Evolutionary conservation across 2,797 vertebrate species (phyloP), one percentile per base, ranked within the genome.

Genomic region (Heteromormyrus szaboi): DNA sequence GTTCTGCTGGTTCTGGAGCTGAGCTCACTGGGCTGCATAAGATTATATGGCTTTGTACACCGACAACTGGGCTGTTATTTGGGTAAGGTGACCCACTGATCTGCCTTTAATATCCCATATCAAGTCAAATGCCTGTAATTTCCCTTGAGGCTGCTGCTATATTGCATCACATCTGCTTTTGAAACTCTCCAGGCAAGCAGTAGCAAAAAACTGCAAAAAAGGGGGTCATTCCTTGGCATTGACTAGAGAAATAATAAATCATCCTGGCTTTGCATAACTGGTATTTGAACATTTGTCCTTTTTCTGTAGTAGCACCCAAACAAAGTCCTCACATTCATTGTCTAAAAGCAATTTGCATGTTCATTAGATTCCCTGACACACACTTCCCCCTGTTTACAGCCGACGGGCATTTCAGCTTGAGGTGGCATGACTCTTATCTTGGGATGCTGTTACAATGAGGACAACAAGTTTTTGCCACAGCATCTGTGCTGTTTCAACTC

Each of bases 261-360:
- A 17, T 44, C 41, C 7, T 44, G 37, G 72, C 33, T 44, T 44
- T 79, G 41, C 37, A 41, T 44, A 79, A 41, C 72, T 79, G 14
- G 41, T 44, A 79, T 79, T 41, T 17, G 22, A 86, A 83, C 88
- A 72, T 72, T 83, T 17, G 65, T 65, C 56, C 87, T 85, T 51
- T 51, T 85, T 85, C 22, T 85, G 81, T 46, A 22, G 46, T 14
- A 84, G 81, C 19, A 84, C 48, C n/a, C 81, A 84, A 85, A 85
- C 46, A 85, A 85, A 85, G 50, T 33, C 83, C 53, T 51, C 83
- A 85, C 46, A 51, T 25, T 53, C 11, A 33, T 51, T 51, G 46
- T 53, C n/a, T 51, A 53, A 48, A 12, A 53, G 48, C 22, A 53
- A 50, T 85, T 51, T 85, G 83, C 22, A 51, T 53, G 22, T 53